Evolutionary conservation across 2,113 vertebrate species (phyloP).

Genomic region (Chloebia gouldiae): DNA sequence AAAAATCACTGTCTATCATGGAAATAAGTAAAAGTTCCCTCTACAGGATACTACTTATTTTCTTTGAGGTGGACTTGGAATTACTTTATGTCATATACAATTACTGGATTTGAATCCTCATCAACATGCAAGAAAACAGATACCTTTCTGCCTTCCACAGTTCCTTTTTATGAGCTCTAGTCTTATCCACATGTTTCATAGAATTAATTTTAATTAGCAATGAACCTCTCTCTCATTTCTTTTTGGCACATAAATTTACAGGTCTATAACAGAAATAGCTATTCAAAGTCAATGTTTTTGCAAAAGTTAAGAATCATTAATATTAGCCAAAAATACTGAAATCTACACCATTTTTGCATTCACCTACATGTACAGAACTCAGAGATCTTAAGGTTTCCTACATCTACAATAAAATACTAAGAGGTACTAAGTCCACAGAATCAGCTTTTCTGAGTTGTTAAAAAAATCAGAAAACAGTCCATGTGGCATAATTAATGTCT

Average conservation of each 20-base stretch:
- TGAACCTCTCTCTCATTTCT: background rate
- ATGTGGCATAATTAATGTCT: background rate
- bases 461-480: background rate
- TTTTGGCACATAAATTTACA: background rate
- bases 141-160: background rate
- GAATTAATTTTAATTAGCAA: background rate
- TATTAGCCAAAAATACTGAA: background rate
- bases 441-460: background rate
- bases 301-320: background rate
- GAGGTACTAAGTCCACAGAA: background rate
- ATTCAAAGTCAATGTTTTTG: background rate
- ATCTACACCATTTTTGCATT: background rate
- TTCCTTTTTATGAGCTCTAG: background rate
- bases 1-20: background rate
- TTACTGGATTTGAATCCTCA: background rate
- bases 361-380: background rate
- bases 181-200: background rate
- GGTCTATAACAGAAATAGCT: background rate
- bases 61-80: background rate
- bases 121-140: background rate
- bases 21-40: background rate
- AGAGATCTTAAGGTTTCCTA: background rate
- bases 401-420: fast-evolving
- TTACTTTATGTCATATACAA: background rate
- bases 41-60: background rate